Conservation (phyloP, 1,140 invertebrate species). For the Scaptomyza hsui region DNA sequence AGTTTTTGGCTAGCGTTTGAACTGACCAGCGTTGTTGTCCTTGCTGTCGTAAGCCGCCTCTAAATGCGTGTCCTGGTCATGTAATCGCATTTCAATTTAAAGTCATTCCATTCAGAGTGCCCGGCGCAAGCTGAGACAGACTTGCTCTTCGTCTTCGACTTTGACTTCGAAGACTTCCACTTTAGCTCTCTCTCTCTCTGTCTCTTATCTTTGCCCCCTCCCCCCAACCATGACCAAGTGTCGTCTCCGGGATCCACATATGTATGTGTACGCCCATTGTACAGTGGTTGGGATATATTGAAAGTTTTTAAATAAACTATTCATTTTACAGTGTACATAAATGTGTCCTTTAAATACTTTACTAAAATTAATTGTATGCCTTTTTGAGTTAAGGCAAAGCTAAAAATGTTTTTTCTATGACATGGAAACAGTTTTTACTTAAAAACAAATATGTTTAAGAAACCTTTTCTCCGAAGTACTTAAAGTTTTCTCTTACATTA, state of each 20-base stretch:
- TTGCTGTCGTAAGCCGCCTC: conserved; percentile 61
- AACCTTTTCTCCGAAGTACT: no score
- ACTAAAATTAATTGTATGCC: no score
- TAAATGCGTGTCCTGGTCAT: conserved; percentile 78
- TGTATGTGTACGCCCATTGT: conserved; percentile 25
- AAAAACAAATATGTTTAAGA: no score
- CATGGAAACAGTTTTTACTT: no score
- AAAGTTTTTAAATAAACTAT: background rate
- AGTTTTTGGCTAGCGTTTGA: conserved; percentile 55
- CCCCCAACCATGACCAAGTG: conserved; percentile 6
- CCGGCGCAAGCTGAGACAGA: conserved; percentile 16
- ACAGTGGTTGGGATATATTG: conserved; percentile 11
- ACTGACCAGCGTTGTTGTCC: conserved; percentile 47
- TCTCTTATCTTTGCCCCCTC: conserved; percentile 41
- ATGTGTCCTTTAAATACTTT: no score
- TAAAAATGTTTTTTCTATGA: no score
- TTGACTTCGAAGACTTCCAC: background rate
- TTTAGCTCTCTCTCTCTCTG: conserved; percentile 14
- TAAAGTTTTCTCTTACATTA: no score
- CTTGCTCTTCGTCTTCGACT: background rate
- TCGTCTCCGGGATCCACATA: conserved; percentile 37
- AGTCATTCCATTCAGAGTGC: conserved; percentile 71
- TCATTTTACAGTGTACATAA: no score
- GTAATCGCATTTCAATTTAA: conserved; percentile 82
- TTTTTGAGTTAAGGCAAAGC: no score